phyloP scores from a whole-genome alignment of 1,140 invertebrate species.

The Euwallacea fornicatus region DNA sequence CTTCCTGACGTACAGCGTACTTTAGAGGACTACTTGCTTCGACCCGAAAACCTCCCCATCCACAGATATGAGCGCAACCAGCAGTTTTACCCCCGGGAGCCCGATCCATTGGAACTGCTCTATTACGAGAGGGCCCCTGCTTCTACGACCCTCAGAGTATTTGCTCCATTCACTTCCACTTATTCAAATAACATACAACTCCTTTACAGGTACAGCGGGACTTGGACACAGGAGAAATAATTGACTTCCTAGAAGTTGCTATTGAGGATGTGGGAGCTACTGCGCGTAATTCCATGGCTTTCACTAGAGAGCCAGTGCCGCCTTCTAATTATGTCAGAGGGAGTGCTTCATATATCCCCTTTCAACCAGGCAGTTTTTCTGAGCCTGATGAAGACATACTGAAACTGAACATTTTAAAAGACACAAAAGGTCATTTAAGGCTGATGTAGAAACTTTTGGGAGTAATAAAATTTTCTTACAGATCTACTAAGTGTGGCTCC shows the following conservation, averaged over 20 bases:
- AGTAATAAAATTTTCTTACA: conserved; percentile 33
- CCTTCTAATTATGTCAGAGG: conserved; percentile 66
- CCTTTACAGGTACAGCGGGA: conserved; percentile 64
- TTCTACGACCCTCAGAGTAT: conserved; percentile 57
- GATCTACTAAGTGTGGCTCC: conserved; percentile 65
- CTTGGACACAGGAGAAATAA: conserved; percentile 68
- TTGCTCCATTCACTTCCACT: not conserved
- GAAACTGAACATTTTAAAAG: conserved; percentile 25
- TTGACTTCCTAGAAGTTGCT: conserved; percentile 69
- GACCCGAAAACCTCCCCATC: conserved; percentile 65
- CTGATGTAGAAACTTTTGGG: not conserved
- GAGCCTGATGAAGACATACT: conserved; percentile 54
- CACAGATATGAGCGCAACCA: conserved; percentile 62
- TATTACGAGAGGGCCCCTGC: conserved; percentile 56
- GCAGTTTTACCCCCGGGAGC: conserved; percentile 61
- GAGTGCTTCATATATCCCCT: conserved; percentile 72
- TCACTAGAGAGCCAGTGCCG: conserved; percentile 65
- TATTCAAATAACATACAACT: not conserved
- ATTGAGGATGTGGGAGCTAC: conserved; percentile 64
- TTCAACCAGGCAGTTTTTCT: conserved; percentile 79
- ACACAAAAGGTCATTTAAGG: not conserved
- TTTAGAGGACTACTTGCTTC: conserved; percentile 62
- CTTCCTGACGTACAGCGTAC: conserved; percentile 60
- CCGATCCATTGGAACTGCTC: conserved; percentile 58
- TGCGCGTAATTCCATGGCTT: conserved; percentile 75